Conservation (phyloP, 1,140 invertebrate genomes). For the Trinorchestia longiramus region DNA sequence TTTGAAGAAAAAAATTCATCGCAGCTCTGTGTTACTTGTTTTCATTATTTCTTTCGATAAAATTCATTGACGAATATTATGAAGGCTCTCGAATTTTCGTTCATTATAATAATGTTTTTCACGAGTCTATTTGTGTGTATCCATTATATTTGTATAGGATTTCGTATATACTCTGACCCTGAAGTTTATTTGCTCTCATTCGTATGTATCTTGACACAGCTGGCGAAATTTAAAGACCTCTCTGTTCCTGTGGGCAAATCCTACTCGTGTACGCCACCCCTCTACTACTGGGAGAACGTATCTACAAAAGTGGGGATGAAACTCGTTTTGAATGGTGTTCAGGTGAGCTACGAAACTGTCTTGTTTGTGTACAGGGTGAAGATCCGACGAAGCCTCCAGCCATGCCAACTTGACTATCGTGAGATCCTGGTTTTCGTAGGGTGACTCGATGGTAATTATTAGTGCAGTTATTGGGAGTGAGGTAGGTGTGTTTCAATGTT, state of each 20-base stretch:
- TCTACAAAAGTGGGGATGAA: background rate
- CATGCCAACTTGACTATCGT: no score
- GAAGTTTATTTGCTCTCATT: background rate
- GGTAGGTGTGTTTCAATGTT: no score
- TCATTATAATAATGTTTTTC: background rate
- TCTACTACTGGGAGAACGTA: conserved; percentile 43
- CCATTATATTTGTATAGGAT: background rate
- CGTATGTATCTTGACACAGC: conserved; percentile 36
- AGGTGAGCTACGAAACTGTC: conserved; percentile 38
- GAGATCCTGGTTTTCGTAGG: no score
- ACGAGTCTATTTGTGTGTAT: background rate
- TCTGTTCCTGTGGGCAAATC: conserved; percentile 60
- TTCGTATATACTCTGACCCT: background rate
- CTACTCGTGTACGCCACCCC: conserved; percentile 55
- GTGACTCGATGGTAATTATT: no score
- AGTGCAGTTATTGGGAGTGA: no score
- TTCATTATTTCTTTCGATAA: background rate
- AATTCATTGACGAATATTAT: background rate
- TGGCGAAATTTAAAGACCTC: background rate
- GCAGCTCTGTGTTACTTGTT: no score
- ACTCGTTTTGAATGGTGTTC: conserved; percentile 58
- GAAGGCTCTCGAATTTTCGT: background rate
- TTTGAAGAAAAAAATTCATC: no score
- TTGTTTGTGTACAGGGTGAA: background rate
- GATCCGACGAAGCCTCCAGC: no score